A percentile compares a stretch with the other conserved stretches of the same genome.
Evolutionary conservation across 2,888 invertebrate species (phyloP).

Genomic region (Monopis laevigella): DNA sequence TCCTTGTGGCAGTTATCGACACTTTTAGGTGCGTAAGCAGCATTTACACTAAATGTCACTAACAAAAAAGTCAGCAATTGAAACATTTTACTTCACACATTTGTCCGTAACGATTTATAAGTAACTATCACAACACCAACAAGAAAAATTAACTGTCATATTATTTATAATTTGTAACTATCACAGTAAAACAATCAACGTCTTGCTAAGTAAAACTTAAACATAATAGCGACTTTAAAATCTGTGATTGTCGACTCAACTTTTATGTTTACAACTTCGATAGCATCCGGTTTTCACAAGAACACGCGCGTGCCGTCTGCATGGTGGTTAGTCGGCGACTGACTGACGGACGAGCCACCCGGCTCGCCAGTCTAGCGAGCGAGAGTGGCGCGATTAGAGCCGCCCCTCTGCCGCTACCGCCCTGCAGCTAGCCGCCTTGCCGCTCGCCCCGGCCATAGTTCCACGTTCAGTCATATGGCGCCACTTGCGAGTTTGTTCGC

Average conservation of each 20-base stretch:
- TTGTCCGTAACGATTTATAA: conserved; percentile 34
- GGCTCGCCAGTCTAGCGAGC: conserved; percentile 36
- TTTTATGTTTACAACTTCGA: conserved; percentile 38
- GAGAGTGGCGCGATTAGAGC: conserved; percentile 41
- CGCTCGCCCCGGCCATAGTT: conserved; percentile 38
- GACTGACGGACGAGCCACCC: conserved; percentile 42
- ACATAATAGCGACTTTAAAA: neutral
- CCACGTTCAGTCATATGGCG: conserved; percentile 57
- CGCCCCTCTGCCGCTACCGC: conserved; percentile 39
- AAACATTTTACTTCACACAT: conserved; percentile 60
- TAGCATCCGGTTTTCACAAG: conserved; percentile 34
- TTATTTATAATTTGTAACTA: too few relatives aligned
- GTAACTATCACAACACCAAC: conserved; percentile 7
- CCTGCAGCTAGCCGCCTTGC: neutral
- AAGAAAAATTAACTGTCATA: too few relatives aligned
- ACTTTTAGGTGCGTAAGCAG: conserved; percentile 49
- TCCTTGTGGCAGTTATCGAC: conserved; percentile 48
- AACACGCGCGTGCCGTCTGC: conserved; percentile 48
- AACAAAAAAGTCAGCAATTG: conserved; percentile 60
- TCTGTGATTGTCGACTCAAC: conserved; percentile 34
- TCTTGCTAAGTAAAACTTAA: too few relatives aligned
- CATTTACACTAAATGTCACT: conserved; percentile 60
- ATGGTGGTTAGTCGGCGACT: conserved; percentile 56
- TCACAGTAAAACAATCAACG: conserved; percentile 6
- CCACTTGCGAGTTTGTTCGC: conserved; percentile 29